Conservation (phyloP, 2,113 vertebrate species). For the Pleuronectes platessa region DNA sequence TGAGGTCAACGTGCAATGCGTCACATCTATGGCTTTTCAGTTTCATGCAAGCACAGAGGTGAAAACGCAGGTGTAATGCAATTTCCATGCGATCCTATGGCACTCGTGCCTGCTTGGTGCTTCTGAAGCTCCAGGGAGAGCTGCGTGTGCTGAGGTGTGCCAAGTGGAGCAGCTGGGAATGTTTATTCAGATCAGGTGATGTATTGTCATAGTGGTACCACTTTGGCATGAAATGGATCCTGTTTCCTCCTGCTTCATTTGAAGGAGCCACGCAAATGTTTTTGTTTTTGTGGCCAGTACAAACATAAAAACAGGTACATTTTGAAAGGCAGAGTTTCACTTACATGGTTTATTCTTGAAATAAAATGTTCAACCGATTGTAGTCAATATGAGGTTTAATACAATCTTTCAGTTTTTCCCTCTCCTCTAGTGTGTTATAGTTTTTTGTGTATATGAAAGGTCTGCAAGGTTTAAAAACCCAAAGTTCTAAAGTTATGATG, state of each 20-base stretch:
- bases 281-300: not conserved
- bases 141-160: constrained; percentile 14
- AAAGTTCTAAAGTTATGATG: too few species aligned
- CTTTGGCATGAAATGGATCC: constrained; percentile 36
- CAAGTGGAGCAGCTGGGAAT: constrained; percentile 61
- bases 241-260: constrained; percentile 44
- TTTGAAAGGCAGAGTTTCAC: not conserved
- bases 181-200: constrained; percentile 67
- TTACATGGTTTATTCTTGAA: not conserved
- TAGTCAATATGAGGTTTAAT: too few species aligned
- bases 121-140: constrained; percentile 33
- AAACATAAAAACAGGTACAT: not conserved
- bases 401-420: too few species aligned
- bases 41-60: constrained; percentile 26
- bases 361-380: not conserved
- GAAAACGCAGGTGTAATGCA: constrained; percentile 58
- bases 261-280: not conserved
- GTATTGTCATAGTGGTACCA: constrained; percentile 22
- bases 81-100: constrained; percentile 50
- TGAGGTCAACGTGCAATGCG: constrained; percentile 11
- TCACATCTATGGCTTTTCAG: constrained; percentile 11
- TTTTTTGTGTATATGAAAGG: too few species aligned
- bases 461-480: too few species aligned
- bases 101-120: constrained; percentile 9
- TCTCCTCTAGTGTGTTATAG: too few species aligned